Evolutionary conservation across 1,140 invertebrate genomes (phyloP).

Genomic region (Solen grandis): DNA sequence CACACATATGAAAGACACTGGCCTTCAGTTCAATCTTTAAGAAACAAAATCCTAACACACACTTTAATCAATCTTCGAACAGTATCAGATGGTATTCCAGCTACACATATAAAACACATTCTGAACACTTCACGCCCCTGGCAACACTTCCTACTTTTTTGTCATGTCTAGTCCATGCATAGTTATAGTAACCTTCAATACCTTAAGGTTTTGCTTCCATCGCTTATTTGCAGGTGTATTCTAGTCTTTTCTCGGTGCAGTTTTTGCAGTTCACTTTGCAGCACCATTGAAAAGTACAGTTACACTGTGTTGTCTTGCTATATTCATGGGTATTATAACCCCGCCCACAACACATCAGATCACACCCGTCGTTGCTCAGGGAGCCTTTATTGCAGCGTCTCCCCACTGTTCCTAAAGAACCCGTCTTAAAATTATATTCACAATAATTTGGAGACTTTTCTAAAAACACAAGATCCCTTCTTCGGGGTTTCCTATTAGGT

Average conservation of each 20-base stretch:
- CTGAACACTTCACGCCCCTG: too few relatives aligned
- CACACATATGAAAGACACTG: too few relatives aligned
- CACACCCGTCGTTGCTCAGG: constrained; percentile 81
- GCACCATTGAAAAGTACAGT: constrained; percentile 83
- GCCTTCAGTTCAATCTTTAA: too few relatives aligned
- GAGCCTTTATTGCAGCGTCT: constrained; percentile 81
- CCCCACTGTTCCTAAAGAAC: constrained; percentile 79
- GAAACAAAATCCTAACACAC: too few relatives aligned
- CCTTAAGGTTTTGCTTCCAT: too few relatives aligned
- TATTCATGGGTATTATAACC: constrained; percentile 82
- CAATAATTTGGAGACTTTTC: constrained; percentile 97
- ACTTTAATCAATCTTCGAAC: too few relatives aligned
- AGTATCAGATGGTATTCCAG: too few relatives aligned
- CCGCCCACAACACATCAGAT: constrained; percentile 83
- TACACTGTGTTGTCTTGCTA: constrained; percentile 80
- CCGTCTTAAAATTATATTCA: constrained; percentile 86
- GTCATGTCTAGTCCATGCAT: too few relatives aligned
- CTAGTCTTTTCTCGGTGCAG: constrained; percentile 80
- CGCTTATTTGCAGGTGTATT: constrained; percentile 81
- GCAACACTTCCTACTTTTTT: too few relatives aligned
- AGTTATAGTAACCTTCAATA: too few relatives aligned
- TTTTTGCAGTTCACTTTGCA: constrained; percentile 82
- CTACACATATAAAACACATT: too few relatives aligned
- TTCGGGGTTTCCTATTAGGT: constrained; percentile 74
- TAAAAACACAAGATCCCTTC: constrained; percentile 92